Base-by-base conservation (phyloP, 2,888 invertebrate genomes). In the Endotricha flammealis region DNA sequence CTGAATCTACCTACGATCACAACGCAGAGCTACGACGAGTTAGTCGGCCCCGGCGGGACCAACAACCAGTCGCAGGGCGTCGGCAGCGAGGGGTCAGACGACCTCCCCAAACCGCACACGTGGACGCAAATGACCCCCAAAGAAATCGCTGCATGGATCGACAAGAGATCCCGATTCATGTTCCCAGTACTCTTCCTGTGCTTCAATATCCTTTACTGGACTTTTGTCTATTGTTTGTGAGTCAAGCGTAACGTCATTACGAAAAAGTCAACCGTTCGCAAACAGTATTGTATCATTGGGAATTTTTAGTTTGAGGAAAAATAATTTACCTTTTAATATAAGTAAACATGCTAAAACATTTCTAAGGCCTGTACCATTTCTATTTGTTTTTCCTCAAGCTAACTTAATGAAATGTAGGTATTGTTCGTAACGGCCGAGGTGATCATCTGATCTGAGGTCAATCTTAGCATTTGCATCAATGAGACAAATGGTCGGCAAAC, bases 41-140 rank as follows among this genome's bases (percentile, higher is more conserved):
- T 90, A 9, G 68, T 86, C 25, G 46, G 60, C 13, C 48, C 50
- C 31, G 59, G 64, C 12, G 64, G 70, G 44, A 12, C 50, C 38
- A 63, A 54, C 39, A 53, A 55, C 24, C 53, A 53, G 29, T 52
- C 50, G 29, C 42, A 77, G 27, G 57, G 65, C 32, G 67, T 71
- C 57, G 75, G 63, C 53, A 78, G 81, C 66, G 71, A 71, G 24
- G 72, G 64, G 35, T 74, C 79, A 7, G 78, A 82, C 54, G 76
- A 75, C 20, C 76, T 66, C 3, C 77, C 74, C 23, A 69, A 75
- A 42, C 86, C 79, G 39, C 79, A 83, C 62, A 79, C 75, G 37
- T 92, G 93, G 90, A 94, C 94, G 30, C 94, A 94, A 8, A 93
- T 95, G 91, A 95, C 95, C 1, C 95, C 95, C 0, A 95, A 95